Conservation (phyloP, 2,888 invertebrate species). For the Apoda limacodes region DNA sequence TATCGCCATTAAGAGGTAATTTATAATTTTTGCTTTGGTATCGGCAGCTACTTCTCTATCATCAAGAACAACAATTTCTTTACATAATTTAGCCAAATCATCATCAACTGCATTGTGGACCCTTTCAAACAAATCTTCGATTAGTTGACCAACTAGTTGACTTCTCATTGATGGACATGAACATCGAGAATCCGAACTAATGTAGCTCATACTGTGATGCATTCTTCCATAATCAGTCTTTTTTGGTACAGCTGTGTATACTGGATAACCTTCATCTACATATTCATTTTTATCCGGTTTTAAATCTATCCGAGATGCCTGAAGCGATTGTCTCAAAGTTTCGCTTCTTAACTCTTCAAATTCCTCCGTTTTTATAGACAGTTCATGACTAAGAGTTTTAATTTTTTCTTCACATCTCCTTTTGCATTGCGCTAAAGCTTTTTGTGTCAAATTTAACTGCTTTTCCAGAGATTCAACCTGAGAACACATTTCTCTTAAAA, state of each 20-base stretch:
- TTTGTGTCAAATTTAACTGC: slow-evolving; percentile 65
- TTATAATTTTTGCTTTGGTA: slow-evolving; percentile 62
- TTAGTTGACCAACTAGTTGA: slow-evolving; percentile 57
- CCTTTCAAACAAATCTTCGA: slow-evolving; percentile 58
- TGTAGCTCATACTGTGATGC: slow-evolving; percentile 63
- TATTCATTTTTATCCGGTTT: slow-evolving; percentile 60
- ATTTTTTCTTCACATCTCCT: slow-evolving; percentile 67
- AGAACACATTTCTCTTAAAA: slow-evolving; percentile 60
- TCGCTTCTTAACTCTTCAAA: slow-evolving; percentile 58
- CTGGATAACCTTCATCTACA: slow-evolving; percentile 57
- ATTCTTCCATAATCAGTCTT: slow-evolving; percentile 56
- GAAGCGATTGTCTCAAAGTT: slow-evolving; percentile 53
- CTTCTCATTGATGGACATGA: slow-evolving; percentile 59
- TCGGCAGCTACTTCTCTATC: slow-evolving; percentile 43
- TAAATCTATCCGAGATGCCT: slow-evolving; percentile 52
- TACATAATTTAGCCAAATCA: slow-evolving; percentile 49
- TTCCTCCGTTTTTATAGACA: slow-evolving; percentile 66
- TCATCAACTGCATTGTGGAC: slow-evolving; percentile 54
- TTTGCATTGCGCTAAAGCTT: slow-evolving; percentile 65
- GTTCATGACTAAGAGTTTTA: slow-evolving; percentile 69
- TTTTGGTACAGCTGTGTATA: slow-evolving; percentile 61
- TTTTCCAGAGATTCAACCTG: slow-evolving; percentile 71
- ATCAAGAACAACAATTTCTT: slow-evolving; percentile 40
- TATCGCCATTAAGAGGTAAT: slow-evolving; percentile 65
- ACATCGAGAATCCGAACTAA: slow-evolving; percentile 50